Base-by-base conservation (phyloP, 2,888 invertebrate genomes). In the Dicyrtoma fusca region DNA sequence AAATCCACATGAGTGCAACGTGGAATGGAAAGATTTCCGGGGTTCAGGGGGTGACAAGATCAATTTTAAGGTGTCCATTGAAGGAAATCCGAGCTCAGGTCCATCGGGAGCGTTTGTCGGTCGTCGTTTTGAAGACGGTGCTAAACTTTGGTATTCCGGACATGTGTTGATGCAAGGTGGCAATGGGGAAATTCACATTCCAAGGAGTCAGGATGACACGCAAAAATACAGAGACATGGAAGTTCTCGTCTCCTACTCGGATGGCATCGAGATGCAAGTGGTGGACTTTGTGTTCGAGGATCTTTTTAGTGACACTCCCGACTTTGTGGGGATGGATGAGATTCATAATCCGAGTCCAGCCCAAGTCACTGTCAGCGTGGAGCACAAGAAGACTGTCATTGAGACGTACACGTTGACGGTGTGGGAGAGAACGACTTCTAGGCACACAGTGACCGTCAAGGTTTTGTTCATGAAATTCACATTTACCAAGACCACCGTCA, bases 261-360 rank as follows among this genome's bases (percentile, higher is more conserved):
- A 0, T 1, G 72, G 66, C 2, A 25, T 72, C 0, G n/a, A 26
- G 8, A 34, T 72, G 23, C 51, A 66, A 34, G 14, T 72, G 17
- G 17, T 21, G 1, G 62, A 72, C 42, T 72, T 72, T 13, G 17
- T 1, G 13, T 72, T 72, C 23, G 44, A 45, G 17, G 72, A 72
- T 23, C 61, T 61, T 1, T 66, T 66, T 5, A 66, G n/a, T 1
- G 49, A 26, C 1, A 3, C 17, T 0, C n/a, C 1, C 1, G 72
- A 68, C 61, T 68, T 66, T 44, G 10, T 61, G 0, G 72, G 72
- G 4, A 49, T 61, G 13, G 72, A 72, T 14, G 62, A 66, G 49
- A 72, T 72, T 14, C 72, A 68, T 11, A 70, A 70, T 13, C 11
- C n/a, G 2, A 26, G 55, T 57, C 64, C 64, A 1, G 45, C 63